These are phyloP conservation scores for Teinopalpus imperialis DNA, from an alignment of 2,888 invertebrate species.

Conservation along the genomic window DNA sequence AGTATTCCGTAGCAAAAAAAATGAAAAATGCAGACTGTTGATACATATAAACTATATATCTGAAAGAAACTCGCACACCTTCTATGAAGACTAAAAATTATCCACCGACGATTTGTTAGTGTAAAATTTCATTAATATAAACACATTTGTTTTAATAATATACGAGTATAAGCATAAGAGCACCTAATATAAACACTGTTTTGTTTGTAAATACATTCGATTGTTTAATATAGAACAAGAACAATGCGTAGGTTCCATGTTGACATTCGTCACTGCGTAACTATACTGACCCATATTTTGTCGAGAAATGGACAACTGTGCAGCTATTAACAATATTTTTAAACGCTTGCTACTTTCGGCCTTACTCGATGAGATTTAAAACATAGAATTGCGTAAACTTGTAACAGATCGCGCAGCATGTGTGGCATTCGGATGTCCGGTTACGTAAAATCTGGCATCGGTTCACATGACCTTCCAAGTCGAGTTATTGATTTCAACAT, in stretches of 20 bases:
- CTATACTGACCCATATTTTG: slow-evolving; percentile 30
- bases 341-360: slow-evolving; percentile 10
- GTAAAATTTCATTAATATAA: slow-evolving; percentile 35
- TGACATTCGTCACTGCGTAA: slow-evolving; percentile 28
- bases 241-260: slow-evolving; percentile 50
- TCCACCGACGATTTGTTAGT: slow-evolving; percentile 26
- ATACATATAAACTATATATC: no score
- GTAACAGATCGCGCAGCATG: not conserved
- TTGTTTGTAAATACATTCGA: slow-evolving; percentile 61
- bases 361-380: not conserved
- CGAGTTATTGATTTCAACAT: not conserved
- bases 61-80: no score
- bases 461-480: slow-evolving; percentile 15
- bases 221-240: slow-evolving; percentile 46
- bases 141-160: slow-evolving; percentile 44
- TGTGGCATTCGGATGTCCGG: slow-evolving; percentile 35
- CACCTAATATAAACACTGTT: slow-evolving; percentile 44
- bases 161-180: slow-evolving; percentile 35
- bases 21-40: no score
- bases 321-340: slow-evolving; percentile 7
- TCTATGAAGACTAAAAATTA: slow-evolving; percentile 14
- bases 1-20: no score
- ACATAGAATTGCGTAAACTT: not conserved
- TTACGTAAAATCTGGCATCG: slow-evolving; percentile 24
- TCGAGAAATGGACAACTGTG: slow-evolving; percentile 16